phyloP scores from a whole-genome alignment of 2,888 invertebrate genomes.

The Bibio marci region DNA sequence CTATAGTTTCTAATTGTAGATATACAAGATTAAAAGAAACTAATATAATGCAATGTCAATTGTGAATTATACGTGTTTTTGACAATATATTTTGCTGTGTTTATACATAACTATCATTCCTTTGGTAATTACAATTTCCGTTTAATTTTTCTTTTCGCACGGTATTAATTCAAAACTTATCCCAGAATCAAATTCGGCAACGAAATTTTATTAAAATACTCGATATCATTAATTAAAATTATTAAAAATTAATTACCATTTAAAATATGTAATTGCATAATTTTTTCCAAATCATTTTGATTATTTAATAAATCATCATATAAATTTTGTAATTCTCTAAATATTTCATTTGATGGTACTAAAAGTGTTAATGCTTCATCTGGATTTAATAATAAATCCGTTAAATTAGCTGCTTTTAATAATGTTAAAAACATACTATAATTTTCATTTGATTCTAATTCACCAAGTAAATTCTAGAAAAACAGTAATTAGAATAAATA shows the following conservation, averaged over 20 bases:
- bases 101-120: no score
- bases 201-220: neutral
- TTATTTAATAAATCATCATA: slow-evolving; percentile 15
- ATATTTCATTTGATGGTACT: slow-evolving; percentile 28
- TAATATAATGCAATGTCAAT: no score
- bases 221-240: no score
- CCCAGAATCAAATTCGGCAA: no score
- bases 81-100: no score
- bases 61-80: no score
- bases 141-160: no score
- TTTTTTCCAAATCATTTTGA: slow-evolving; percentile 16
- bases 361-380: slow-evolving; percentile 23
- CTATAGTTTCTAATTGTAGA: no score
- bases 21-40: no score
- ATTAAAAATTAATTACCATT: slow-evolving; percentile 2
- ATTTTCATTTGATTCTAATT: slow-evolving; percentile 22
- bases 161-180: no score
- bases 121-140: no score
- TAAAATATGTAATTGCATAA: slow-evolving; percentile 21
- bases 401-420: slow-evolving; percentile 23
- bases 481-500: neutral
- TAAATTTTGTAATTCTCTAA: slow-evolving; percentile 22
- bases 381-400: slow-evolving; percentile 18
- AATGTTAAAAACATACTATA: slow-evolving; percentile 26
- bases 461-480: slow-evolving; percentile 19